Conservation (phyloP, 2,113 vertebrate genomes). For the Oreochromis niloticus region DNA sequence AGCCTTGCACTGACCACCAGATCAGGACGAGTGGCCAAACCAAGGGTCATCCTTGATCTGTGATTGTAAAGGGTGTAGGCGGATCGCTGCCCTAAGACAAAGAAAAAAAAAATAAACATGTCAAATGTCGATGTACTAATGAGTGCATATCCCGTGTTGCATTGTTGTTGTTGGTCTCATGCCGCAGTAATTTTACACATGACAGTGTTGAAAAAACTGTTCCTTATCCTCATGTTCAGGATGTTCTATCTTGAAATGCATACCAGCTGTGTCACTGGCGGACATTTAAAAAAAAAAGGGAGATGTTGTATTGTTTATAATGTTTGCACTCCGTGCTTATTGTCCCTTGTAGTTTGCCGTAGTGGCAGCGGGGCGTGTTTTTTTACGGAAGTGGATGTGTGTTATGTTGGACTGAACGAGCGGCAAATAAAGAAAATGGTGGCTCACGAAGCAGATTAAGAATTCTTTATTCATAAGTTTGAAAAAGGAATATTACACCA, state of each 20-base stretch:
- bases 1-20: neutral
- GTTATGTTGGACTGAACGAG: neutral
- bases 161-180: neutral
- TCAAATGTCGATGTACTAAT: neutral
- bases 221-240: too few species aligned
- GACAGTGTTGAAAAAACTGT: too few species aligned
- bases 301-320: neutral
- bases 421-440: neutral
- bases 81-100: too few species aligned
- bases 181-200: too few species aligned
- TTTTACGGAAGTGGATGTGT: neutral
- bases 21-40: neutral
- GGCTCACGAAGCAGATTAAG: neutral
- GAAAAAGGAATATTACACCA: too few species aligned
- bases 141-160: neutral
- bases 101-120: fast-evolving
- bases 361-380: neutral
- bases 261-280: too few species aligned
- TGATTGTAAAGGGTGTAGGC: neutral
- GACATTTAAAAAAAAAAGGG: too few species aligned
- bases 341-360: neutral
- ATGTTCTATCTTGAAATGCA: too few species aligned
- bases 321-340: neutral
- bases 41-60: neutral
- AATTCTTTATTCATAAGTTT: too few species aligned